Evolutionary conservation across 2,113 vertebrate genomes (phyloP).

Genomic region (Psephotus haematonotus): DNA sequence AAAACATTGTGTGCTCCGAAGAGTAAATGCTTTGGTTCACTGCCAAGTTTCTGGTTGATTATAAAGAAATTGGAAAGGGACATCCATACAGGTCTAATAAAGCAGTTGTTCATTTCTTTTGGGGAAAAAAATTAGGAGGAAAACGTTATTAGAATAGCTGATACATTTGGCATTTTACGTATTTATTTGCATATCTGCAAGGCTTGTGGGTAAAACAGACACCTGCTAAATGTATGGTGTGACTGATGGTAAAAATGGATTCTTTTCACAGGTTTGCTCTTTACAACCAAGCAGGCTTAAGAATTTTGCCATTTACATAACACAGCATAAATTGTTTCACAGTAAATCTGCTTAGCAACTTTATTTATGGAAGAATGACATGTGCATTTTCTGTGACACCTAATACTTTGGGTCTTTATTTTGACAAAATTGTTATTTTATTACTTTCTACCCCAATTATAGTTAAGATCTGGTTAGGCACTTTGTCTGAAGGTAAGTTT

Average conservation of each 20-base stretch:
- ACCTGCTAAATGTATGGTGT: conserved; percentile 55
- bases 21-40: conserved; percentile 13
- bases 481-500: conserved; percentile 54
- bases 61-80: conserved; percentile 3
- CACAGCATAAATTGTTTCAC: conserved; percentile 62
- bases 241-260: conserved; percentile 49
- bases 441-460: conserved; percentile 14
- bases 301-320: conserved; percentile 55
- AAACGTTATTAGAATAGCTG: neutral
- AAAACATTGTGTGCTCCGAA: neutral
- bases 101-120: neutral
- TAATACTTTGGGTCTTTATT: conserved; percentile 57
- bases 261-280: conserved; percentile 60
- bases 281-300: conserved; percentile 40
- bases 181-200: conserved; percentile 50
- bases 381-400: conserved; percentile 49
- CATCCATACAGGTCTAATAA: neutral
- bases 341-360: conserved; percentile 63
- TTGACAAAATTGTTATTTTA: conserved; percentile 63
- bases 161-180: conserved; percentile 28
- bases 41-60: conserved; percentile 19
- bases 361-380: conserved; percentile 66
- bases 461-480: conserved; percentile 48
- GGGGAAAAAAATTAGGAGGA: neutral
- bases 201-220: conserved; percentile 53